These are phyloP conservation scores for Erpetoichthys calabaricus DNA, from an alignment of 2,797 vertebrate genomes.

Conservation along the genomic window DNA sequence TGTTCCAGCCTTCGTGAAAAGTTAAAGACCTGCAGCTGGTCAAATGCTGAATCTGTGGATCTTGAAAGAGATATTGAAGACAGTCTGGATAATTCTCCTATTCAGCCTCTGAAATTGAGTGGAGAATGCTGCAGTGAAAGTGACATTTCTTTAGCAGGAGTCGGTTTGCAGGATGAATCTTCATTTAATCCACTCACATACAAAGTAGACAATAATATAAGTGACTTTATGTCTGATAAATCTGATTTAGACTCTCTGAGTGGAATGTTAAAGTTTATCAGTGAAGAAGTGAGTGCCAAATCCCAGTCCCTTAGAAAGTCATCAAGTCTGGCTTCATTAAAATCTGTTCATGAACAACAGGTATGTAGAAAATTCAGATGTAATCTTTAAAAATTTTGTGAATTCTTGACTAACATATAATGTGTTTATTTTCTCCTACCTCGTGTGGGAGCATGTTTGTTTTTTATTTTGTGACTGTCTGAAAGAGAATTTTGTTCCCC, in stretches of 20 bases:
- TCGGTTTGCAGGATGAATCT: conserved; percentile 30
- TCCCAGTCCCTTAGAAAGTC: too few species aligned
- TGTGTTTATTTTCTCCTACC: too few species aligned
- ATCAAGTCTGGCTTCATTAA: too few species aligned
- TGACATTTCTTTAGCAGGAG: conserved; percentile 13
- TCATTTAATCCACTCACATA: conserved; percentile 69
- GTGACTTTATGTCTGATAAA: conserved; percentile 20
- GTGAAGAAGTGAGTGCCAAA: conserved; percentile 41
- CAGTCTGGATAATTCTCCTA: conserved; percentile 27
- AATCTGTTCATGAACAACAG: too few species aligned
- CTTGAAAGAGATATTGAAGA: conserved; percentile 44
- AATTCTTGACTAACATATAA: too few species aligned
- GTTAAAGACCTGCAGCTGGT: too few species aligned
- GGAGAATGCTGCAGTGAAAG: conserved; percentile 22
- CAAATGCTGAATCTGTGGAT: conserved; percentile 39
- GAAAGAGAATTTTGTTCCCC: too few species aligned
- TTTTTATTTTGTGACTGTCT: too few species aligned
- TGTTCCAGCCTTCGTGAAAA: too few species aligned
- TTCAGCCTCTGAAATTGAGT: conserved; percentile 31
- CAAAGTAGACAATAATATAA: conserved; percentile 32
- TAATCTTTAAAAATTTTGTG: too few species aligned
- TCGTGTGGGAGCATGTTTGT: too few species aligned
- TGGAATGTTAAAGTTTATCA: conserved; percentile 45
- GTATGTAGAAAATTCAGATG: too few species aligned
- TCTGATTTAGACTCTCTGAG: conserved; percentile 40